phyloP scores from a whole-genome alignment of 1,140 invertebrate genomes.

The Drosophila kikkawai region DNA sequence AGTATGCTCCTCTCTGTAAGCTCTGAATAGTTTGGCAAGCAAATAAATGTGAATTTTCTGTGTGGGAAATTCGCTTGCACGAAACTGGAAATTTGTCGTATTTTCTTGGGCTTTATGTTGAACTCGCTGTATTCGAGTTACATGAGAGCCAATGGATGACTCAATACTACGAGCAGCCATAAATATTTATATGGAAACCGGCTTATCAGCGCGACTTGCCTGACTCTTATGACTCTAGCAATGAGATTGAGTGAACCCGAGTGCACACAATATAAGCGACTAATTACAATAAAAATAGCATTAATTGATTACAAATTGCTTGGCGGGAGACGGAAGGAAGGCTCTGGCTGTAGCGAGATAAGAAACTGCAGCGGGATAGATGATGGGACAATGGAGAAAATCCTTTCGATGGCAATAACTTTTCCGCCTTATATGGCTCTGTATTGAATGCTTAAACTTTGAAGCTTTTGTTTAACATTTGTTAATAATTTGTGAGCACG shows the following conservation, averaged over 20 bases:
- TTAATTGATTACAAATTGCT: constrained; percentile 74
- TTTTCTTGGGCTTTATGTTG: constrained; percentile 1
- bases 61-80: constrained; percentile 59
- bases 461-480: too few relatives aligned
- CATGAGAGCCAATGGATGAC: constrained; percentile 22
- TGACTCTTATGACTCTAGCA: constrained; percentile 10
- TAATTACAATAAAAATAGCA: constrained; percentile 62
- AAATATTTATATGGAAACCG: constrained; percentile 36
- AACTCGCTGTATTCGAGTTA: constrained; percentile 17
- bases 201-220: constrained; percentile 51
- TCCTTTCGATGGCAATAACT: neutral
- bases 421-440: constrained; percentile 2
- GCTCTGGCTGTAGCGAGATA: constrained; percentile 13
- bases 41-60: constrained; percentile 47
- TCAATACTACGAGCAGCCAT: constrained; percentile 24
- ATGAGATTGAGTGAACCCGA: constrained; percentile 26
- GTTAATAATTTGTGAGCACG: too few relatives aligned
- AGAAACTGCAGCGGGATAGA: constrained; percentile 8
- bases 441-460: too few relatives aligned
- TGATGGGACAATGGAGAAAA: constrained; percentile 4
- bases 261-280: constrained; percentile 35
- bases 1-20: neutral
- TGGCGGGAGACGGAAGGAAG: constrained; percentile 14
- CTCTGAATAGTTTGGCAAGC: constrained; percentile 29
- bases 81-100: constrained; percentile 34